phyloP scores from a whole-genome alignment of 2,797 vertebrate species.

The Ctenochaetus hawaiiensis region DNA sequence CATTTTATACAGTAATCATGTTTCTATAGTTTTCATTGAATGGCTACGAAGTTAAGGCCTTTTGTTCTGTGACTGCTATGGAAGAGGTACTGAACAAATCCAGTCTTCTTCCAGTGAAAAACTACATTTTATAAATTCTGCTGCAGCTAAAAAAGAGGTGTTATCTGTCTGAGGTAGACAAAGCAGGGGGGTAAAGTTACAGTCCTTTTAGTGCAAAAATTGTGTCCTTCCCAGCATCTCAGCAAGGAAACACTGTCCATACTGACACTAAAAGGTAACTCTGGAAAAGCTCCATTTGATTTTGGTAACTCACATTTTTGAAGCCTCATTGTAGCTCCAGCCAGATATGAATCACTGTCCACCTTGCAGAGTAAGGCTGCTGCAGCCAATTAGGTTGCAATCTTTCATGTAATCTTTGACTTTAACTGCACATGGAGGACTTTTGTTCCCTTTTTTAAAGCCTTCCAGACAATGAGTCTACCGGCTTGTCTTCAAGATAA shows the following conservation, averaged over 20 bases:
- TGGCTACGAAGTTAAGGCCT: background rate
- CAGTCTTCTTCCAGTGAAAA: background rate
- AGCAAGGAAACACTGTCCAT: background rate
- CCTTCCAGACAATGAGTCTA: conserved; percentile 18
- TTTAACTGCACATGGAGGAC: conserved; percentile 26
- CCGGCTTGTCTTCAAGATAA: conserved; percentile 27
- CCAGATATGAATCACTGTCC: conserved; percentile 19
- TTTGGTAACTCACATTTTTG: conserved; percentile 17
- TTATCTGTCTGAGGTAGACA: background rate
- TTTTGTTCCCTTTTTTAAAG: conserved; percentile 34
- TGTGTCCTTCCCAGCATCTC: background rate
- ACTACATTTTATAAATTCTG: background rate
- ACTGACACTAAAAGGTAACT: background rate
- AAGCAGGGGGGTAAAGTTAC: background rate
- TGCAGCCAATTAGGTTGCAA: conserved; percentile 47
- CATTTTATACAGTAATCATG: too few relatives aligned
- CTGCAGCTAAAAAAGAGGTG: background rate
- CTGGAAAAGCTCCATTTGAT: conserved; percentile 6
- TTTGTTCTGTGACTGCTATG: background rate
- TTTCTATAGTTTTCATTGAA: too few relatives aligned
- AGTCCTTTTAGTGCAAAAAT: background rate
- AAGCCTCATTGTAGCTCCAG: conserved; percentile 28
- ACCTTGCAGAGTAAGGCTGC: conserved; percentile 27
- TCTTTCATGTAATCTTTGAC: conserved; percentile 53
- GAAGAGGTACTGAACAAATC: conserved; percentile 5